Evolutionary conservation across 2,797 vertebrate genomes (phyloP).

Genomic region (Jordanella pulchra): DNA sequence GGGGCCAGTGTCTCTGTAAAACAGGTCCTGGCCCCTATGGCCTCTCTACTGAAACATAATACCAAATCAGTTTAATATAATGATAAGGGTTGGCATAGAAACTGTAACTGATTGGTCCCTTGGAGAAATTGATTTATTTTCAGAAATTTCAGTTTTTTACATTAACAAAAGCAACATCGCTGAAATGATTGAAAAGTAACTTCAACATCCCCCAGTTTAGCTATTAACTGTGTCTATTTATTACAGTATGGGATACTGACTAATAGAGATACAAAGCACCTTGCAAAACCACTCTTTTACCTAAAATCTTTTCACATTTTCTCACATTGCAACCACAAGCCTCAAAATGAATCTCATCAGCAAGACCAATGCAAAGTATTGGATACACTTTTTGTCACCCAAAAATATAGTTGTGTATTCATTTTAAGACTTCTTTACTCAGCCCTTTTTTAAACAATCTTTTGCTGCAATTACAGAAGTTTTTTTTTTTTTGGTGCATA

Average conservation of each 20-base stretch:
- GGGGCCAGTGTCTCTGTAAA: no score
- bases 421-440: neutral
- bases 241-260: slow-evolving; percentile 52
- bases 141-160: no score
- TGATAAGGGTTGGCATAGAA: no score
- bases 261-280: slow-evolving; percentile 4
- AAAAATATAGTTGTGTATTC: neutral
- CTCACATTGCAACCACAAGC: neutral
- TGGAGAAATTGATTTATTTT: no score
- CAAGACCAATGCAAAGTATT: neutral
- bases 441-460: neutral
- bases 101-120: no score
- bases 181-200: neutral
- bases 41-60: no score
- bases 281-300: neutral
- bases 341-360: no score
- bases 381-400: neutral
- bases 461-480: neutral
- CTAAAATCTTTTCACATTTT: neutral
- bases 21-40: no score
- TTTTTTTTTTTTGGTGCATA: neutral
- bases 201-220: no score
- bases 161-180: no score
- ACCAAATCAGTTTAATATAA: no score
- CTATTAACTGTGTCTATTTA: no score